Base-by-base conservation (phyloP, 1,140 invertebrate species). In the Lethrus apterus region DNA sequence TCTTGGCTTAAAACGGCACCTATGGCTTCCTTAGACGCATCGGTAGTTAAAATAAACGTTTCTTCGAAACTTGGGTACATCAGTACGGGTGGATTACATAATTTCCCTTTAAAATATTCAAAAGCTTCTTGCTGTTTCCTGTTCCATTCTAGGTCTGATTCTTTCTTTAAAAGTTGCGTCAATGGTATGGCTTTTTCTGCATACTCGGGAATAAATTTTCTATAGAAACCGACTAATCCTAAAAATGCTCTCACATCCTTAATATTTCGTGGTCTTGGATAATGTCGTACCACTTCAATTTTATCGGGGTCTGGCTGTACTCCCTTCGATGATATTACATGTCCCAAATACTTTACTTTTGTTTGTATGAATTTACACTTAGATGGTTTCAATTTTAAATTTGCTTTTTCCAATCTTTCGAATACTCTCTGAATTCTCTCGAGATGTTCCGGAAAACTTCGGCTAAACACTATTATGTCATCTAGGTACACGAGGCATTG, bases 171-270 rank as follows among this genome's bases (percentile, higher is more conserved):
- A 13, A 61, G 46, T 10, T 44, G 23, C 26, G 54, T 58, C 20
- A 63, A 50, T 5, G 60, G 64, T 55, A 62, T 60, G 14, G 58
- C 51, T 5, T 59, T 30, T 41, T 60, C 46, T 30, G 52, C 59
- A 48, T 58, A 62, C 20, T 58, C 42, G 18, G 55, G 40, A 21
- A 65, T 59, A 49, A 60, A 58, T 19, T 48, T 55, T 48, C 61
- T 58, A 56, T 55, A 69, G 43, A 56, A 69, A 33, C 48, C 57
- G 17, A 46, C 44, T 38, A 62, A 43, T 23, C 58, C 58, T 50
- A 63, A 20, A 44, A 73, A 74, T 46, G 57, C 58, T 52, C 67
- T 66, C n/a, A n/a, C n/a, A n/a, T n/a, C n/a, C n/a, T n/a, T n/a
- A n/a, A n/a, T n/a, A n/a, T n/a, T n/a, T n/a, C n/a, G n/a, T n/a